Percentiles rank a stretch among this genome's conserved stretches.
phyloP scores from a whole-genome alignment of 2,888 invertebrate species.

The Dioctria linearis region DNA sequence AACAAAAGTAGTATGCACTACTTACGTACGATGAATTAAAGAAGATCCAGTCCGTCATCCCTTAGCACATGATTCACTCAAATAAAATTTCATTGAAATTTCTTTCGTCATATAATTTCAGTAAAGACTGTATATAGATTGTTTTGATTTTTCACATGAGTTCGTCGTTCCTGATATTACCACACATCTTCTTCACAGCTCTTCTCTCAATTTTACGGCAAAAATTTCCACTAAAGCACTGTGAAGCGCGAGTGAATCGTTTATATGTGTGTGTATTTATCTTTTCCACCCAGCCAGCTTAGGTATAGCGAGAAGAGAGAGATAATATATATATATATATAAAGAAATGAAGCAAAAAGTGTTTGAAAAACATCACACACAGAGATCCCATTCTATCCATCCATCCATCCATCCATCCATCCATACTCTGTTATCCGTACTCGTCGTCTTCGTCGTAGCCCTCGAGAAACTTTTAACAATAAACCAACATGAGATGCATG shows the following conservation, averaged over 20 bases:
- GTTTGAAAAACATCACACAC: constrained; percentile 14
- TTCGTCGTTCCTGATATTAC: constrained; percentile 32
- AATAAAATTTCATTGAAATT: too few species aligned
- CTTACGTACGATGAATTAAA: too few species aligned
- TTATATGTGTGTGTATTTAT: too few species aligned
- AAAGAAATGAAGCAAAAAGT: constrained; percentile 43
- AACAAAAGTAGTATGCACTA: too few species aligned
- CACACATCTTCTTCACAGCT: constrained; percentile 12
- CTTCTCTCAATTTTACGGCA: constrained; percentile 14
- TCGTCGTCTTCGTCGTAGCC: constrained; percentile 2
- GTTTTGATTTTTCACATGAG: constrained; percentile 46
- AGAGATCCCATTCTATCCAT: constrained; percentile 25
- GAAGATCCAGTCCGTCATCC: too few species aligned
- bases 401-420: too few species aligned
- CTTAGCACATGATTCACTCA: too few species aligned
- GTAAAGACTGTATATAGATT: constrained; percentile 28
- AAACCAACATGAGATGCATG: constrained; percentile 55
- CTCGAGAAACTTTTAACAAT: constrained; percentile 38
- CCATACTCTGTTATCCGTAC: too few species aligned
- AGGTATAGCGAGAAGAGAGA: background rate
- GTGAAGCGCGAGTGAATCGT: too few species aligned
- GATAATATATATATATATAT: constrained; percentile 5
- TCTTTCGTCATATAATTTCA: background rate
- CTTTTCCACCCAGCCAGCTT: too few species aligned
- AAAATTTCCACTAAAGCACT: constrained; percentile 25